Percentiles rank a stretch among this genome's conserved stretches.
These are phyloP conservation scores for Zelleria hepariella DNA, from an alignment of 2,888 invertebrate species.

Conservation along the genomic window DNA sequence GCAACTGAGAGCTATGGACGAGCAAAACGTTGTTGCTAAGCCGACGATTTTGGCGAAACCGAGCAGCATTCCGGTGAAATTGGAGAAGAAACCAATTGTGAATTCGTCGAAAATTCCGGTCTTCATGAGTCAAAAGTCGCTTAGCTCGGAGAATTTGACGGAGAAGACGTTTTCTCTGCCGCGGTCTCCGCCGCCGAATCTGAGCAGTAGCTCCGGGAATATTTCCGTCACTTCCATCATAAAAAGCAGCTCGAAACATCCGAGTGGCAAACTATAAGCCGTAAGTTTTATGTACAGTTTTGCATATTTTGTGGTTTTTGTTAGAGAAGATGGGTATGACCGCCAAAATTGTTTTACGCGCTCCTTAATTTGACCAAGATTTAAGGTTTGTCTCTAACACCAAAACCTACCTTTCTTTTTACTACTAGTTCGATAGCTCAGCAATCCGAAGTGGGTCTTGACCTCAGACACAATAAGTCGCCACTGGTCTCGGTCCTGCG, in stretches of 20 bases:
- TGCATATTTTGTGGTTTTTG: background rate
- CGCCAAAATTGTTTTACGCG: background rate
- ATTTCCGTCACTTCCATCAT: constrained; percentile 76
- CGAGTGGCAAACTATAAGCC: constrained; percentile 49
- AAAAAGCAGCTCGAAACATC: constrained; percentile 71
- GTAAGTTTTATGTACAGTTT: background rate
- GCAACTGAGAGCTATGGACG: constrained; percentile 38
- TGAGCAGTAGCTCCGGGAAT: constrained; percentile 55
- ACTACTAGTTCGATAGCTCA: too few species aligned
- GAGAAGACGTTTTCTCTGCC: constrained; percentile 54
- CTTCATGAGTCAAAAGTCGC: constrained; percentile 60
- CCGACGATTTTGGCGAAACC: constrained; percentile 57
- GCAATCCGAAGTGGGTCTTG: too few species aligned
- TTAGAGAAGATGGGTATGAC: background rate
- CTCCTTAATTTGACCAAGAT: background rate
- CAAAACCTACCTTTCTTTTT: background rate
- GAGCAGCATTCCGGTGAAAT: constrained; percentile 61
- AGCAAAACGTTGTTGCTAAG: constrained; percentile 32
- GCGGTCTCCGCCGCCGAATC: constrained; percentile 48
- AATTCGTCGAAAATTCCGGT: constrained; percentile 69
- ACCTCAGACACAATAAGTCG: too few species aligned
- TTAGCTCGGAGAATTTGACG: constrained; percentile 61
- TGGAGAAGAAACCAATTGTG: constrained; percentile 36
- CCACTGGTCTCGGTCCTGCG: too few species aligned
- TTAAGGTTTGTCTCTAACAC: background rate